phyloP scores from a whole-genome alignment of 1,140 invertebrate species.

The Zaprionus kolodkinae region DNA sequence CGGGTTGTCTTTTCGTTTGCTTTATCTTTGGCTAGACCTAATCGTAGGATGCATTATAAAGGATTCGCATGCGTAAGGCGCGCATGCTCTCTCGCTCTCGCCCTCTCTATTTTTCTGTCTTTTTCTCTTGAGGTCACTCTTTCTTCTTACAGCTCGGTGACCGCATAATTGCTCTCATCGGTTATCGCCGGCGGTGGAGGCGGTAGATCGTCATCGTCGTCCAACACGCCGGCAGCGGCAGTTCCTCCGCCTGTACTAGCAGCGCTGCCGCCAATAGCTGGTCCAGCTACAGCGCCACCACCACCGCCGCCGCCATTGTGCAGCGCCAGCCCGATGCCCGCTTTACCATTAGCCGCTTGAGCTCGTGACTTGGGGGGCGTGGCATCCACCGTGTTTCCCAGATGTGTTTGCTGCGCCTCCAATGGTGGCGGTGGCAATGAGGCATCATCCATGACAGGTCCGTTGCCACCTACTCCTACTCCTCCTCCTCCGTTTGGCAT shows the following conservation, averaged over 20 bases:
- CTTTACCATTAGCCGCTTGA: conserved; percentile 45
- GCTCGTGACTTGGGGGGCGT: conserved; percentile 45
- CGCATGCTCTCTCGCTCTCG: conserved; percentile 9
- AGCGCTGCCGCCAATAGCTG: background rate
- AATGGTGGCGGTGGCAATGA: conserved; percentile 76
- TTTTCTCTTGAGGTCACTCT: background rate
- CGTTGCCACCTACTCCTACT: background rate
- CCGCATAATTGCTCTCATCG: conserved; percentile 83
- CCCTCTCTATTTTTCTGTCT: background rate
- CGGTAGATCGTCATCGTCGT: conserved; percentile 78
- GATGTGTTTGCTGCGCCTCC: conserved; percentile 50
- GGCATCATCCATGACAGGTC: conserved; percentile 55
- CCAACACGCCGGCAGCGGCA: conserved; percentile 35
- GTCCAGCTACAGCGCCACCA: background rate
- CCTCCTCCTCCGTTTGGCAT: conserved; percentile 52
- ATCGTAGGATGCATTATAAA: conserved; percentile 21
- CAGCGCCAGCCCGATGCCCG: conserved; percentile 54
- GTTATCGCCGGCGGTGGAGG: conserved; percentile 82
- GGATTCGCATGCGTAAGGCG: background rate
- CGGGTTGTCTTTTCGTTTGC: conserved; percentile 26
- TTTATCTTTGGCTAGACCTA: conserved; percentile 39
- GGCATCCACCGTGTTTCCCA: conserved; percentile 24
- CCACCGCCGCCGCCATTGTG: conserved; percentile 60
- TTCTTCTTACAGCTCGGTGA: conserved; percentile 78
- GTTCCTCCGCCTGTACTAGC: background rate